Percentiles rank a stretch among this genome's conserved stretches.
Evolutionary conservation across 2,113 vertebrate genomes (phyloP).

Genomic region (Sebastes fasciatus): DNA sequence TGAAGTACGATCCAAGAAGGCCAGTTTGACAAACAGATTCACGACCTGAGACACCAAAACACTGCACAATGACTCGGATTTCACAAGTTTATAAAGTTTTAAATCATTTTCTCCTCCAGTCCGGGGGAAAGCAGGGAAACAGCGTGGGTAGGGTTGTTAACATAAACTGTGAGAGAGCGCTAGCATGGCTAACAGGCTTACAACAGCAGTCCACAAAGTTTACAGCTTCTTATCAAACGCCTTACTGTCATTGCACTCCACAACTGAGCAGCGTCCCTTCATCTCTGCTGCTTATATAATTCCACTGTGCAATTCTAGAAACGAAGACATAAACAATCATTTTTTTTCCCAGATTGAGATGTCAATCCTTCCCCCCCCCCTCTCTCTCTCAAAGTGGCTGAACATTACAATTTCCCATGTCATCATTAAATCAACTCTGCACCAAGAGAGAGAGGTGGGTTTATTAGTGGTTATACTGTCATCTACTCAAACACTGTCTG

Average conservation of each 20-base stretch:
- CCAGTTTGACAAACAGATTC: neutral
- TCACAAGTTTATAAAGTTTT: neutral
- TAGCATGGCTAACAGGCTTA: conserved; percentile 7
- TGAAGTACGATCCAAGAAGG: neutral
- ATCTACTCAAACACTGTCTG: neutral
- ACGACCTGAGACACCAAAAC: neutral
- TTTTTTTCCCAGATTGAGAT: neutral
- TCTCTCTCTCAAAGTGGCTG: neutral
- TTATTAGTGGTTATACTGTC: neutral
- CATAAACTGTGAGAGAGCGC: conserved; percentile 5
- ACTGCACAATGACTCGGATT: neutral
- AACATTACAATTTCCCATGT: too few species aligned
- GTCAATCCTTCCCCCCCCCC: too few species aligned
- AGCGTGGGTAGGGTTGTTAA: neutral
- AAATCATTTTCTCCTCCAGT: neutral
- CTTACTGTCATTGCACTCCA: neutral
- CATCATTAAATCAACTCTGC: neutral
- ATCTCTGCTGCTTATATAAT: neutral
- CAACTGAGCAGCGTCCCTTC: neutral
- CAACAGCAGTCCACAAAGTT: neutral
- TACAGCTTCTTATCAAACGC: conserved; percentile 7
- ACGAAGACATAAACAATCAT: too few species aligned
- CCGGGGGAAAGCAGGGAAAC: too few species aligned
- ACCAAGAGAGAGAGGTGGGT: neutral
- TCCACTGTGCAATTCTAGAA: neutral